Evolutionary conservation across 2,888 invertebrate species (phyloP), one percentile per base, ranked within the genome.

Genomic region (Eupithecia subumbrata): DNA sequence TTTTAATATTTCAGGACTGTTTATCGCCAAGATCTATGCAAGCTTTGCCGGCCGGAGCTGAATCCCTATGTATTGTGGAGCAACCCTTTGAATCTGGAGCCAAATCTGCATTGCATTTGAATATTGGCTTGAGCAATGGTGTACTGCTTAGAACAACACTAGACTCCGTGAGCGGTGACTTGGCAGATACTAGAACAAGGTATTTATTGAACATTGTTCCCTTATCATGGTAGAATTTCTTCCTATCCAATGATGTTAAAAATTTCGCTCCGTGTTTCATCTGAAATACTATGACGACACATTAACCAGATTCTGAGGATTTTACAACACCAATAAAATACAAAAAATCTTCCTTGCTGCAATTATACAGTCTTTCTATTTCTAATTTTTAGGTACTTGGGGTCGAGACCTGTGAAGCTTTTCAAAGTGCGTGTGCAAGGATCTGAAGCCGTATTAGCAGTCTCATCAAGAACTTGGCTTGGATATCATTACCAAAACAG

Each of bases 401-500:
- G 99, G 37, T 98, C 98, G 0, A 95, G 98, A 71, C 98, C 99
- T 0, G 99, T 99, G 0, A 99, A 99, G 90, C 95, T 99, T 7
- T 99, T 99, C 91, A 96, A 98, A 87, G 99, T 99, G 75, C 96
- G 96, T 79, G 99, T 99, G 96, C 99, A 99, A 88, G 98, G 98
- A 18, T 97, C 98, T 14, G 99, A 99, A 91, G 99, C 99, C 1
- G 99, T 99, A 0, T 93, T 99, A 48, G 99, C 99, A 0, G 99
- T 99, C 96, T 99, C 99, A 0, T 99, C 99, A 82, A 96, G 99
- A 81, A 98, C 99, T 0, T 99, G 99, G 99, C 95, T 99, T 37
- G 99, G 99, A 86, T 99, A 99, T 89, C 98, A 98, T 86, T 99
- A 99, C 90, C 99, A 99, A 91, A 99, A 98, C 92, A 96, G 98